Conservation (phyloP, 2,113 vertebrate species). For the Ariopsis seemanni region DNA sequence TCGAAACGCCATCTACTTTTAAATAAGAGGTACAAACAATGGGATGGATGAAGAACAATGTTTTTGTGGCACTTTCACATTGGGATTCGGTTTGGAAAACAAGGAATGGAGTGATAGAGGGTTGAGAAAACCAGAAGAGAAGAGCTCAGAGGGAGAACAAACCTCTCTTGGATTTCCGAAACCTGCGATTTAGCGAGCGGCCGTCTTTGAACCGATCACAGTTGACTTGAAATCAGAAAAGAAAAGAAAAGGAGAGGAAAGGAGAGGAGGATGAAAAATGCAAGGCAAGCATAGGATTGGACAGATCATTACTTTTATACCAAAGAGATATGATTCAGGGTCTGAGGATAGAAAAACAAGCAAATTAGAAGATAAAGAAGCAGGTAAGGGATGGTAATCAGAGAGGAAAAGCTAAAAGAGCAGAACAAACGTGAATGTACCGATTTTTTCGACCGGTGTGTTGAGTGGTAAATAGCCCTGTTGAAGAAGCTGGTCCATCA, state of each 20-base stretch:
- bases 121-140: slow-evolving; percentile 47
- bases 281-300: slow-evolving; percentile 27
- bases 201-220: slow-evolving; percentile 83
- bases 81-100: background rate
- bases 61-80: background rate
- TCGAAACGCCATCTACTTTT: no score
- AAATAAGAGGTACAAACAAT: background rate
- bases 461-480: slow-evolving; percentile 95
- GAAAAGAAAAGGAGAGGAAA: slow-evolving; percentile 65
- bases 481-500: slow-evolving; percentile 92
- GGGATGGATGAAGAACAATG: background rate
- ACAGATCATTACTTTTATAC: background rate
- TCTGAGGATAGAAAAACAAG: background rate
- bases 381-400: slow-evolving; percentile 18
- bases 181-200: slow-evolving; percentile 82
- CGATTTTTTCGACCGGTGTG: slow-evolving; percentile 92
- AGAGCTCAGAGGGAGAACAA: slow-evolving; percentile 69
- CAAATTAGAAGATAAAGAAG: slow-evolving; percentile 2
- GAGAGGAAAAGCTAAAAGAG: background rate
- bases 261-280: slow-evolving; percentile 27
- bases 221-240: slow-evolving; percentile 77
- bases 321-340: background rate
- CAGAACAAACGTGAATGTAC: slow-evolving; percentile 62
- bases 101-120: slow-evolving; percentile 15
- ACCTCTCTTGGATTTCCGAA: slow-evolving; percentile 85